These are phyloP conservation scores for Thamnophis elegans DNA, from an alignment of 2,797 vertebrate species.

Conservation along the genomic window DNA sequence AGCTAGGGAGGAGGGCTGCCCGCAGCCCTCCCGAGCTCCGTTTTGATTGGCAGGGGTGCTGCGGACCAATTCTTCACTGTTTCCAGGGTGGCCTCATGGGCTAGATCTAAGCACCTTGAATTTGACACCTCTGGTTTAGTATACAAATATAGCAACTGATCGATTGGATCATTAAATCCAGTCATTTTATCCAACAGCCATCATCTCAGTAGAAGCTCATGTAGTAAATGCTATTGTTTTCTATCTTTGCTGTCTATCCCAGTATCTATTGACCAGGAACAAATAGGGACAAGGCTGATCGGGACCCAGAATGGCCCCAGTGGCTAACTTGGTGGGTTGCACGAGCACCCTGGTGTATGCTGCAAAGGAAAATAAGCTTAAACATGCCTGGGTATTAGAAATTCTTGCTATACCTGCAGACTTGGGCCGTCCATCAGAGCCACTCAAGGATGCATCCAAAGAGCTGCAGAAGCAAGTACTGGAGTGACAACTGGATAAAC, in stretches of 20 bases:
- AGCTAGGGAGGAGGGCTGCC: no score
- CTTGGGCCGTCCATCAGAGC: slow-evolving; percentile 81
- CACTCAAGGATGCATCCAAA: slow-evolving; percentile 82
- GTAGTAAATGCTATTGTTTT: neutral
- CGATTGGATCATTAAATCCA: neutral
- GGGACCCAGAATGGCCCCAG: neutral
- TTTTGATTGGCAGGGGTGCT: no score
- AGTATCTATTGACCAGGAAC: neutral
- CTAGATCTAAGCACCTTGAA: no score
- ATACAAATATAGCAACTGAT: neutral
- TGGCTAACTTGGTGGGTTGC: neutral
- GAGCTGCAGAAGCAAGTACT: slow-evolving; percentile 89
- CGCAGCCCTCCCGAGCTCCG: no score
- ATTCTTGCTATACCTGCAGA: slow-evolving; percentile 79
- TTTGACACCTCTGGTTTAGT: neutral
- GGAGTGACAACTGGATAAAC: slow-evolving; percentile 91
- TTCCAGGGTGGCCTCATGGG: no score
- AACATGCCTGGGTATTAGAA: neutral
- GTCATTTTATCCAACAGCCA: neutral
- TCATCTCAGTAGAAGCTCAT: neutral
- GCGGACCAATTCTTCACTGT: no score
- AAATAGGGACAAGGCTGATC: neutral
- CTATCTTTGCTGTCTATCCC: neutral
- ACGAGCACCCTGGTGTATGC: neutral
- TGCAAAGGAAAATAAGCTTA: neutral